Conservation (phyloP, 2,113 vertebrate genomes). For the Pseudopodoces humilis region DNA sequence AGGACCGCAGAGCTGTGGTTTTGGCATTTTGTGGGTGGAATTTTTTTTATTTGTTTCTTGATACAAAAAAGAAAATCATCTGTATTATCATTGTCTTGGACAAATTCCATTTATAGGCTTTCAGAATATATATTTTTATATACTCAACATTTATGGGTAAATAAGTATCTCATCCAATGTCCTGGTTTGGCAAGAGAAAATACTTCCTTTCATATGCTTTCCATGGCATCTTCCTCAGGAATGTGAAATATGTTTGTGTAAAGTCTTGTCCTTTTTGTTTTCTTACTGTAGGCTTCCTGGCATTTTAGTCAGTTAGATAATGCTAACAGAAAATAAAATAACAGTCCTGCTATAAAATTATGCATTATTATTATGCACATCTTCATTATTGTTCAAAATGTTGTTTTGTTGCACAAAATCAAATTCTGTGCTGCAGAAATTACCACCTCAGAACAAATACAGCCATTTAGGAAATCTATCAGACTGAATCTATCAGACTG, state of each 20-base stretch:
- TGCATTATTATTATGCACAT: not conserved
- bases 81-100: not conserved
- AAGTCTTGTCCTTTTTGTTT: not conserved
- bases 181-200: not conserved
- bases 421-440: not conserved
- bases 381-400: not conserved
- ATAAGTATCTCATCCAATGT: not conserved
- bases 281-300: not conserved
- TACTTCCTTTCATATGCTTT: not conserved
- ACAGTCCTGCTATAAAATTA: not conserved
- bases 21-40: not conserved
- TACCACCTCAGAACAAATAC: not conserved
- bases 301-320: not conserved
- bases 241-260: not conserved
- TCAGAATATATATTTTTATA: not conserved
- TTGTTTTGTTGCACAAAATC: not conserved
- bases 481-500: not conserved
- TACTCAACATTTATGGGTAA: not conserved
- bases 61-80: not conserved
- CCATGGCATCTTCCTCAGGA: not conserved
- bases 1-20: not conserved
- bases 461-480: not conserved
- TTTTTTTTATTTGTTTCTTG: not conserved
- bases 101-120: not conserved
- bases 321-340: not conserved